Evolutionary conservation across 2,888 invertebrate genomes (phyloP).

Genomic region (Zaprionus bogoriensis): DNA sequence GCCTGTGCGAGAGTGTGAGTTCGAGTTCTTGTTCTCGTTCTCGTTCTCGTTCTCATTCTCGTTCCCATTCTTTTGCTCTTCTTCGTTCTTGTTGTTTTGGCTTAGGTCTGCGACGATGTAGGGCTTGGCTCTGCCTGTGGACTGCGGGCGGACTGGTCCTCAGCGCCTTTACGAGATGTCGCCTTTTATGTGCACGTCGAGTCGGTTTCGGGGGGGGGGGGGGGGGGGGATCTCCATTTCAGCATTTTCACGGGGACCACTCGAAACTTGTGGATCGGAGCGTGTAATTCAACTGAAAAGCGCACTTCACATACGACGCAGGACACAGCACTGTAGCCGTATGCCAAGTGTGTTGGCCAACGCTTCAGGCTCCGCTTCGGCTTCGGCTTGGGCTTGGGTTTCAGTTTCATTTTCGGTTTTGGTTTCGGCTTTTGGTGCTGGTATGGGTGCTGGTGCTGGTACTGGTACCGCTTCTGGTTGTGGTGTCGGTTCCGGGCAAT

Average conservation of each 20-base stretch:
- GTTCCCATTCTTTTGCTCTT: background rate
- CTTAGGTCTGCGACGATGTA: too few species aligned
- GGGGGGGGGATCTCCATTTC: too few species aligned
- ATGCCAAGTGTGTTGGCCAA: conserved; percentile 59
- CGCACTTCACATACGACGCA: conserved; percentile 46
- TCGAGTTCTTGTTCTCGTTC: too few species aligned
- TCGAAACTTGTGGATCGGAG: conserved; percentile 73
- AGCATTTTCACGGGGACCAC: conserved; percentile 39
- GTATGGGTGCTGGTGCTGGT: too few species aligned
- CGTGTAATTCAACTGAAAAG: conserved; percentile 74
- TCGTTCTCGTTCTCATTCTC: background rate
- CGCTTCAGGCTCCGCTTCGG: background rate
- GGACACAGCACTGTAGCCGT: conserved; percentile 25
- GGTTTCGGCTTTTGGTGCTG: background rate
- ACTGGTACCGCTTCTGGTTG: background rate
- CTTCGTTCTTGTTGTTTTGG: conserved; percentile 30
- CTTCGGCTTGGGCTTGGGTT: conserved; percentile 29
- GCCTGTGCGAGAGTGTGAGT: conserved; percentile 12
- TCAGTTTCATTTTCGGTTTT: background rate
- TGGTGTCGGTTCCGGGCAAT: conserved; percentile 39
- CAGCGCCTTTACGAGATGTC: conserved; percentile 65
- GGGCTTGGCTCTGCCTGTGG: conserved; percentile 62
- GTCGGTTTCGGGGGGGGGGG: conserved; percentile 32
- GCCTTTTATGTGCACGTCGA: conserved; percentile 64
- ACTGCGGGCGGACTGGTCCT: conserved; percentile 44